Evolutionary conservation across 2,888 invertebrate species (phyloP).

Genomic region (Campoplex capitator): DNA sequence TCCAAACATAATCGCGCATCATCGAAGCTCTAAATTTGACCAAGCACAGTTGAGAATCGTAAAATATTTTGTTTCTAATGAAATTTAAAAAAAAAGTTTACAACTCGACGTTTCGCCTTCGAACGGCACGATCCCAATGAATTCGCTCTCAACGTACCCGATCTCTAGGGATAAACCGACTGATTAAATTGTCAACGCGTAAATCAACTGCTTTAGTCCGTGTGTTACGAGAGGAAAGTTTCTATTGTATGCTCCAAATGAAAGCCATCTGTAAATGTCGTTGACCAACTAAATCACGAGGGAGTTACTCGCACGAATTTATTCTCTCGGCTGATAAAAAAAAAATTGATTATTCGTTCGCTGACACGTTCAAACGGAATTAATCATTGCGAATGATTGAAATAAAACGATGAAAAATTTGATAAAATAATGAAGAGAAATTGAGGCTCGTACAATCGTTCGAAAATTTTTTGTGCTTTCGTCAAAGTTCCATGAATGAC

Average conservation of each 20-base stretch:
- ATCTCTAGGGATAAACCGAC: constrained; percentile 26
- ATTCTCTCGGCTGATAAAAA: background rate
- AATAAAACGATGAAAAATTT: background rate
- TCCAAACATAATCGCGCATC: background rate
- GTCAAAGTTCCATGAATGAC: no score
- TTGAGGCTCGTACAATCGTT: no score
- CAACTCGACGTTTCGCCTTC: background rate
- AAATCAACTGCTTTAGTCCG: constrained; percentile 2
- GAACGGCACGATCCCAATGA: background rate
- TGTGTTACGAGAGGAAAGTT: background rate
- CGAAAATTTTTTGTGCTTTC: no score
- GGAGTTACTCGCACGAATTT: background rate
- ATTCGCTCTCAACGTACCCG: background rate
- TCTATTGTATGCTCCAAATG: background rate
- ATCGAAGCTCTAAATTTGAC: background rate
- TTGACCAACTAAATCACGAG: constrained; percentile 1
- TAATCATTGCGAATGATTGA: background rate
- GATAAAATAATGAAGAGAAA: background rate
- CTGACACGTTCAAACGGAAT: background rate
- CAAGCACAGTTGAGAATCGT: background rate
- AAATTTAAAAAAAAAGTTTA: background rate
- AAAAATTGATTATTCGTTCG: background rate
- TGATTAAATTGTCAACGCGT: constrained; percentile 40
- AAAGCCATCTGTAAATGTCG: constrained; percentile 3
- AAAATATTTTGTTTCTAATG: background rate